Conservation (phyloP, 2,113 vertebrate species). For the Camelus bactrianus region DNA sequence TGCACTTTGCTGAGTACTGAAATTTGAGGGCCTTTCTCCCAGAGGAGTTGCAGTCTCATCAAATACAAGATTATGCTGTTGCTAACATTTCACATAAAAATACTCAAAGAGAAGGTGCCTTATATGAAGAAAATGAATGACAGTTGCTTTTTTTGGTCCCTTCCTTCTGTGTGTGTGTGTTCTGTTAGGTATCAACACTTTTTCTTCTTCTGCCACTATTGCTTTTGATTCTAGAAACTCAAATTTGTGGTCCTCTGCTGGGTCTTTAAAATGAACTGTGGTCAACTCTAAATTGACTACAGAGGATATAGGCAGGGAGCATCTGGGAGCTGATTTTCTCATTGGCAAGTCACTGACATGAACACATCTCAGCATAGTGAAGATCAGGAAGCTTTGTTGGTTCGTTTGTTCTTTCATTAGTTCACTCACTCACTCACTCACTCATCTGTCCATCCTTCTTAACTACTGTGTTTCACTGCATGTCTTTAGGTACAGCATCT, state of each 20-base stretch:
- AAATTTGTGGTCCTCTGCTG: slow-evolving; percentile 12
- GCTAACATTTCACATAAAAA: slow-evolving; percentile 50
- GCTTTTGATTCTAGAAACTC: background rate
- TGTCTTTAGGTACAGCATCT: background rate
- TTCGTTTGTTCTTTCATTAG: background rate
- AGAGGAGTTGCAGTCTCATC: background rate
- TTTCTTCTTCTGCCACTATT: background rate
- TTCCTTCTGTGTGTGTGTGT: background rate
- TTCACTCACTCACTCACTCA: background rate
- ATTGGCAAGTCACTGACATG: background rate
- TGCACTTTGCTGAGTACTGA: slow-evolving; percentile 22
- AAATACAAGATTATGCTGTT: background rate
- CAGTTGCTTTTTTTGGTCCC: background rate
- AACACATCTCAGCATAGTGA: background rate
- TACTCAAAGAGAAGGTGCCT: slow-evolving; percentile 12
- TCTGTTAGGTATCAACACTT: background rate
- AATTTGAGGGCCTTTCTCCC: background rate
- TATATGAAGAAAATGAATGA: background rate
- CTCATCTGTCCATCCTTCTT: background rate
- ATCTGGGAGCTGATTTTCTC: background rate
- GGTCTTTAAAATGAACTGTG: background rate
- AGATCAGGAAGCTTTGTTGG: background rate
- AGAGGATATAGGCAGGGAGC: background rate
- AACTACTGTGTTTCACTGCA: background rate
- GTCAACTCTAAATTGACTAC: background rate